These are phyloP conservation scores for Lithobates pipiens DNA, from an alignment of 2,797 vertebrate genomes.

Conservation along the genomic window DNA sequence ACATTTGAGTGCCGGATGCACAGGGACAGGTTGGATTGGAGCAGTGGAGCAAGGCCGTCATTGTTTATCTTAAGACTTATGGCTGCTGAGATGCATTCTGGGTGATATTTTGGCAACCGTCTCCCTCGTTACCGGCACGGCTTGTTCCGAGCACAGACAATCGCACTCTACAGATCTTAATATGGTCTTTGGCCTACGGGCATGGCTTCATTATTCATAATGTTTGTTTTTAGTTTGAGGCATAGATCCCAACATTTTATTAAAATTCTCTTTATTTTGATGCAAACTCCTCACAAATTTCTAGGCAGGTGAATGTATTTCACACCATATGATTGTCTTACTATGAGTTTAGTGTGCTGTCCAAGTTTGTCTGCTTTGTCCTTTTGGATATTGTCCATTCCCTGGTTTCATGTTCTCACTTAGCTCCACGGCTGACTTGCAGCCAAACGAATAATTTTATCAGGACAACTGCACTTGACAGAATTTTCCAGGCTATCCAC, in stretches of 20 bases:
- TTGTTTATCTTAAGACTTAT: slow-evolving; percentile 4
- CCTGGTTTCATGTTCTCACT: slow-evolving; percentile 10
- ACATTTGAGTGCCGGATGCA: background rate
- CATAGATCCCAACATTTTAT: background rate
- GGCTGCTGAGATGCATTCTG: background rate
- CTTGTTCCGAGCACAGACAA: slow-evolving; percentile 7
- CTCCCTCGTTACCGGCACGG: background rate
- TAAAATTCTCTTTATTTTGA: slow-evolving; percentile 9
- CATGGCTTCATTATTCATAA: slow-evolving; percentile 28
- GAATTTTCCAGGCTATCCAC: slow-evolving; percentile 39
- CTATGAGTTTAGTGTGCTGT: background rate
- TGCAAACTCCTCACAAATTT: background rate
- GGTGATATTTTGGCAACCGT: background rate
- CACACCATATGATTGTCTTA: background rate
- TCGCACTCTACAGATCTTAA: slow-evolving; percentile 6
- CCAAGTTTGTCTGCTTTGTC: slow-evolving; percentile 4
- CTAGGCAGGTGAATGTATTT: background rate
- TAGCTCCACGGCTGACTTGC: slow-evolving; percentile 26
- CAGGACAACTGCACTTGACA: slow-evolving; percentile 28
- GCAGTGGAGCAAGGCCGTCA: background rate
- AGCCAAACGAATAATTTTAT: slow-evolving; percentile 36
- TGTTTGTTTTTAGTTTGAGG: slow-evolving; percentile 21
- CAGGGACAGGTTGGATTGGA: background rate
- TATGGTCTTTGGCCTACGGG: slow-evolving; percentile 6
- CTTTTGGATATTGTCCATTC: slow-evolving; percentile 8